These are phyloP conservation scores for Encarsia formosa DNA, from an alignment of 2,888 invertebrate genomes.

Conservation along the genomic window DNA sequence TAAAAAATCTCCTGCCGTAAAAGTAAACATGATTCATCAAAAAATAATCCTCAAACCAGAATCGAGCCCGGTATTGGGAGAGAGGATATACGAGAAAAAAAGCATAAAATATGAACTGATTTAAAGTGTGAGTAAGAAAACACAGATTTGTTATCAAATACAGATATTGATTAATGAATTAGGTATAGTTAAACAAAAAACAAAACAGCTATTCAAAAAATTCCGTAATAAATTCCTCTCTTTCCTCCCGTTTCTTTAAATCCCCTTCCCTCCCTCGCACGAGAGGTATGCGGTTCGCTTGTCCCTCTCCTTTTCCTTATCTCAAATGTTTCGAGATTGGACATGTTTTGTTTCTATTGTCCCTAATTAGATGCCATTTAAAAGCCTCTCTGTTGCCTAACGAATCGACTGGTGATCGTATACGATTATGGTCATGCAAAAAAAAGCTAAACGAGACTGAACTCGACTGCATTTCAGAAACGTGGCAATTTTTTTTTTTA, in stretches of 20 bases:
- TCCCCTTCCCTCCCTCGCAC: conserved; percentile 10
- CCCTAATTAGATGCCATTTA: conserved; percentile 48
- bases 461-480: no score
- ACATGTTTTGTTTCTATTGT: conserved; percentile 47
- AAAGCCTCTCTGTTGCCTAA: conserved; percentile 39
- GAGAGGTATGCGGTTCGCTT: conserved; percentile 33
- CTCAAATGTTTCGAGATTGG: conserved; percentile 45
- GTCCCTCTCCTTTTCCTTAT: conserved; percentile 34
- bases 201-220: conserved; percentile 13
- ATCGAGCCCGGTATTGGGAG: no score
- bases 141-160: conserved; percentile 18
- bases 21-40: no score
- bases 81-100: no score
- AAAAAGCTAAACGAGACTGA: no score
- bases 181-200: conserved; percentile 12
- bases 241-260: conserved; percentile 8
- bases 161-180: conserved; percentile 26
- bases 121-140: neutral
- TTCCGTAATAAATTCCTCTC: conserved; percentile 23
- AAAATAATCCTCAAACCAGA: neutral
- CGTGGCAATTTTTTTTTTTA: no score
- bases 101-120: no score
- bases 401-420: conserved; percentile 40
- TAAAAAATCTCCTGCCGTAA: neutral
- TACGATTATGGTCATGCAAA: no score